These are phyloP conservation scores for Elegia similella DNA, from an alignment of 2,888 invertebrate species.

Conservation along the genomic window DNA sequence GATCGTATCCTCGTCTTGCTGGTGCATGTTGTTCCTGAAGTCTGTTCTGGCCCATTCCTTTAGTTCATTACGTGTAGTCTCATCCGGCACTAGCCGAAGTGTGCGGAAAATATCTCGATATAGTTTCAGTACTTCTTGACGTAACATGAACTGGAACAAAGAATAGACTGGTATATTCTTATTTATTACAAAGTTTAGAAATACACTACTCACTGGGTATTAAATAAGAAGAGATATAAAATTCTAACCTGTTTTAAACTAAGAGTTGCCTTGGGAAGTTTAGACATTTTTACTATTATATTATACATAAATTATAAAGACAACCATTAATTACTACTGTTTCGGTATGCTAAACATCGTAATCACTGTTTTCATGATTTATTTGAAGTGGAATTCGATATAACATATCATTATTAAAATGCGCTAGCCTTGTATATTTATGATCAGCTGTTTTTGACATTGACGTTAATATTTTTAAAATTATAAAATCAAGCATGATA, in stretches of 20 bases:
- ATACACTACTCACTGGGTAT: too few relatives aligned
- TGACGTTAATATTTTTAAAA: too few relatives aligned
- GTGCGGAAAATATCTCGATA: constrained; percentile 88
- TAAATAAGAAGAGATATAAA: neutral
- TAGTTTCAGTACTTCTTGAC: constrained; percentile 88
- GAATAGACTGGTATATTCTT: neutral
- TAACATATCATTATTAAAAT: too few relatives aligned
- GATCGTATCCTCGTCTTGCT: constrained; percentile 87
- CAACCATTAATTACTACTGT: neutral
- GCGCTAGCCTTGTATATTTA: too few relatives aligned
- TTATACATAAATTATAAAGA: neutral
- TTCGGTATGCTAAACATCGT: neutral
- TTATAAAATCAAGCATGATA: too few relatives aligned
- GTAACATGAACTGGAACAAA: constrained; percentile 87
- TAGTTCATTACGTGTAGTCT: constrained; percentile 83
- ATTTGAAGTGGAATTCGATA: too few relatives aligned
- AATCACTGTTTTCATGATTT: neutral
- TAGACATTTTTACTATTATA: constrained; percentile 45
- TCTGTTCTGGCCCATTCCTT: constrained; percentile 88
- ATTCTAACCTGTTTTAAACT: constrained; percentile 83
- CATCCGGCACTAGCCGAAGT: constrained; percentile 84
- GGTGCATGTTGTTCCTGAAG: constrained; percentile 86
- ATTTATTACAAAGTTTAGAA: neutral
- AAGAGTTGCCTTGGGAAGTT: constrained; percentile 72
- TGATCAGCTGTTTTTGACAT: too few relatives aligned